These are phyloP conservation scores for Trichoplusia ni DNA, from an alignment of 1,140 invertebrate species.

Conservation along the genomic window DNA sequence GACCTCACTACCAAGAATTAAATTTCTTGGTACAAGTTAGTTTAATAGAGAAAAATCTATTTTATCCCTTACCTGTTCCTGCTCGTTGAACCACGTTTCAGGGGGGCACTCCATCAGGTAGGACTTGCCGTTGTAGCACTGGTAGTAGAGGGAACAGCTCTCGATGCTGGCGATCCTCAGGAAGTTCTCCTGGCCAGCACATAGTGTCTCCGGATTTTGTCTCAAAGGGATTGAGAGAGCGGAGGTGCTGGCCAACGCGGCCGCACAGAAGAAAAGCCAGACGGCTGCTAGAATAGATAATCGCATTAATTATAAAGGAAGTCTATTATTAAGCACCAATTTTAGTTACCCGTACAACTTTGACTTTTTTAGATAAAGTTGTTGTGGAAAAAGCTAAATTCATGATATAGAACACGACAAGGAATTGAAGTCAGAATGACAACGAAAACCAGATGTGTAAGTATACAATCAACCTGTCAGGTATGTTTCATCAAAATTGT, in stretches of 20 bases:
- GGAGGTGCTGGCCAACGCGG: slow-evolving; percentile 59
- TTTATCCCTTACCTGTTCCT: slow-evolving; percentile 57
- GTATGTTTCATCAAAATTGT: too few species aligned
- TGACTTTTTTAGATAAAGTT: too few species aligned
- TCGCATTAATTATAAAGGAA: too few species aligned
- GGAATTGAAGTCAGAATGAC: too few species aligned
- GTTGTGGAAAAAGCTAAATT: too few species aligned
- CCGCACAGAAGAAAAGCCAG: slow-evolving; percentile 51
- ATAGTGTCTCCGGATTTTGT: slow-evolving; percentile 77
- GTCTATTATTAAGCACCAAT: too few species aligned
- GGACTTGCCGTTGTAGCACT: slow-evolving; percentile 67
- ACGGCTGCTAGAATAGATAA: slow-evolving; percentile 46
- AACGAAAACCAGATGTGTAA: too few species aligned
- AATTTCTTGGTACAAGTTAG: background rate
- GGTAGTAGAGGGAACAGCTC: slow-evolving; percentile 68
- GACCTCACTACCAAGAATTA: too few species aligned
- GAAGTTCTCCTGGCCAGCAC: slow-evolving; percentile 72
- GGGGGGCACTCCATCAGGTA: slow-evolving; percentile 70
- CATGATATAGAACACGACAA: too few species aligned
- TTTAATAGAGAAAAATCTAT: background rate
- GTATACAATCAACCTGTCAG: too few species aligned
- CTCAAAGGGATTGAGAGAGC: slow-evolving; percentile 69
- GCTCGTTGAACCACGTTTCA: slow-evolving; percentile 73
- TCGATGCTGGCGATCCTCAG: slow-evolving; percentile 65
- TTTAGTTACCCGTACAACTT: too few species aligned